Percentiles rank a stretch among this genome's conserved stretches.
These are phyloP conservation scores for Jacana jacana DNA, from an alignment of 2,113 vertebrate species.

Conservation along the genomic window DNA sequence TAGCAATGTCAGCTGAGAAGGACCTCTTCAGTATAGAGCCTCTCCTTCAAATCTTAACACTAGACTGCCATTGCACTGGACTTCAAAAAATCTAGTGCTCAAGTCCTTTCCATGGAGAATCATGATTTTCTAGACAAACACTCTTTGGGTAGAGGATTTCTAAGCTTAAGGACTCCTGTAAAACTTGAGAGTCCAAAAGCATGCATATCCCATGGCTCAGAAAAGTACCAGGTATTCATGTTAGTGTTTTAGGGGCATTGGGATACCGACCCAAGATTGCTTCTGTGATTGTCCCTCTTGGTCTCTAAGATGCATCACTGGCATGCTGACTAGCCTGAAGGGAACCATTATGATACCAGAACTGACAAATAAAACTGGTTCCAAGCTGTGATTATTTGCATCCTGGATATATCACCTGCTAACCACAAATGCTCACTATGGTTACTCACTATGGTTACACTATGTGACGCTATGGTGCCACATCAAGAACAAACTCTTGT, in stretches of 20 bases:
- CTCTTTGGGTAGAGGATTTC: neutral
- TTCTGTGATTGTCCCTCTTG: neutral
- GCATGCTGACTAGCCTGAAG: neutral
- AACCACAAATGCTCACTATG: accelerated
- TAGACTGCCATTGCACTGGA: accelerated
- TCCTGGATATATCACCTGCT: neutral
- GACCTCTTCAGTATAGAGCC: neutral
- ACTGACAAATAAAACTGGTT: neutral
- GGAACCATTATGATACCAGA: neutral
- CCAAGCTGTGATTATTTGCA: neutral
- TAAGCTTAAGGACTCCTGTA: neutral
- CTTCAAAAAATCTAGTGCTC: neutral
- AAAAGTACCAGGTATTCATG: neutral
- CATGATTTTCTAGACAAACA: neutral
- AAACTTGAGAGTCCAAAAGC: neutral
- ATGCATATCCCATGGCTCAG: neutral
- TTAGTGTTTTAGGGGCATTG: neutral
- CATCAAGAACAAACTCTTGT: accelerated
- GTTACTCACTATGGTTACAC: too few relatives aligned
- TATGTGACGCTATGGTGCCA: too few relatives aligned
- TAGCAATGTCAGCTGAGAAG: neutral
- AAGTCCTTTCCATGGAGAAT: neutral
- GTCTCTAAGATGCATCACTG: neutral
- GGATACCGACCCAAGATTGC: neutral
- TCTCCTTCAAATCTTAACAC: neutral